Evolutionary conservation across 2,888 invertebrate genomes (phyloP).

Genomic region (Phorcus lineatus): DNA sequence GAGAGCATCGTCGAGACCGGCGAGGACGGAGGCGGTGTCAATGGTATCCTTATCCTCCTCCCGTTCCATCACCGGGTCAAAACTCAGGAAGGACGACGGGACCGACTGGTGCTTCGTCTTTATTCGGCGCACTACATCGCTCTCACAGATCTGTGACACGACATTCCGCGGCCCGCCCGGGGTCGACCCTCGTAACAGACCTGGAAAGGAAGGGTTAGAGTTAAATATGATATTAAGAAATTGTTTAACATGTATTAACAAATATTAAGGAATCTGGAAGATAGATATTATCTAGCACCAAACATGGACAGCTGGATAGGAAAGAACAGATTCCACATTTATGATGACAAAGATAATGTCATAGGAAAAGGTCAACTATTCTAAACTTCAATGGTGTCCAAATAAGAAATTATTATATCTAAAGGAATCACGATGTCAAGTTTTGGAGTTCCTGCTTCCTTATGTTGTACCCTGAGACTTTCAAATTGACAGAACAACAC

Average conservation of each 20-base stretch:
- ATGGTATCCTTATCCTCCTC: constrained; percentile 53
- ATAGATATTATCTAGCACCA: no score
- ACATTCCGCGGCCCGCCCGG: constrained; percentile 62
- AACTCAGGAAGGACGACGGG: constrained; percentile 50
- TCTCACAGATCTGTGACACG: constrained; percentile 67
- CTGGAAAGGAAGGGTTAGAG: constrained; percentile 47
- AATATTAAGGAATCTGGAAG: background rate
- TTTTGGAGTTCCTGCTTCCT: no score
- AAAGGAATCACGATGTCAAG: no score
- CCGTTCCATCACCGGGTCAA: constrained; percentile 65
- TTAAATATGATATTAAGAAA: no score
- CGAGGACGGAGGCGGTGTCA: constrained; percentile 41
- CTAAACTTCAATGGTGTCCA: no score
- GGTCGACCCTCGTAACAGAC: constrained; percentile 70
- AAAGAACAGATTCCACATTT: no score
- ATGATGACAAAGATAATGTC: no score
- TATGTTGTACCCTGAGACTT: no score
- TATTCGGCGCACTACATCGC: constrained; percentile 50
- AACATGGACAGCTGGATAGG: no score
- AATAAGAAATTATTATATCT: no score
- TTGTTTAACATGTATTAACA: background rate
- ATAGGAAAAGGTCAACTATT: no score
- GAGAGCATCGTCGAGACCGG: constrained; percentile 33
- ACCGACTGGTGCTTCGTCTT: constrained; percentile 54
- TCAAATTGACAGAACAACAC: no score